A percentile compares a stretch with the other conserved stretches of the same genome.
phyloP scores from a whole-genome alignment of 2,797 vertebrate species.

The Rhadinocentrus ornatus region DNA sequence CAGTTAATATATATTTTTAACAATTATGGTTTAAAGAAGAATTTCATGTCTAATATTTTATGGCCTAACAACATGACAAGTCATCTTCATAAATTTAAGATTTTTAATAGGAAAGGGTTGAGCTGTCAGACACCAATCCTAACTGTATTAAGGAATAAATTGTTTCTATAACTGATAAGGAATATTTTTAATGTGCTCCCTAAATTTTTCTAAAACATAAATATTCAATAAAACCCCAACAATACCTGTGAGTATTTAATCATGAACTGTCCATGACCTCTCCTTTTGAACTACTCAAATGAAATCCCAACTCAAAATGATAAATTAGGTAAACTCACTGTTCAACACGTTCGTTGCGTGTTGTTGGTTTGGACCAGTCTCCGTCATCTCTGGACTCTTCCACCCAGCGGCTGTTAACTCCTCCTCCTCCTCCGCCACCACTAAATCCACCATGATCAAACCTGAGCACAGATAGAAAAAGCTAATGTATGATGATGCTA shows the following conservation, averaged over 20 bases:
- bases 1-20: not conserved
- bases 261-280: not conserved
- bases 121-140: not conserved
- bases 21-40: not conserved
- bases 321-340: constrained; percentile 82
- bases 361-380: constrained; percentile 95
- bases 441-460: constrained; percentile 86
- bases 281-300: not conserved
- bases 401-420: constrained; percentile 91
- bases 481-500: not conserved
- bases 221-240: not conserved
- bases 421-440: constrained; percentile 63
- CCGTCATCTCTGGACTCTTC: constrained; percentile 92
- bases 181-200: too few relatives aligned
- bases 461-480: constrained; percentile 59
- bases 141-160: not conserved
- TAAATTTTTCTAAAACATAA: not conserved
- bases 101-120: not conserved
- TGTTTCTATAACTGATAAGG: not conserved
- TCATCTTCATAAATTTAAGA: not conserved
- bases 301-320: not conserved
- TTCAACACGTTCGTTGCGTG: constrained; percentile 91
- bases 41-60: not conserved
- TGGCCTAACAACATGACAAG: too few relatives aligned
- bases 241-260: not conserved